Percentiles rank a stretch among this genome's conserved stretches.
Evolutionary conservation across 2,797 vertebrate species (phyloP).

Genomic region (Knipowitschia caucasica): DNA sequence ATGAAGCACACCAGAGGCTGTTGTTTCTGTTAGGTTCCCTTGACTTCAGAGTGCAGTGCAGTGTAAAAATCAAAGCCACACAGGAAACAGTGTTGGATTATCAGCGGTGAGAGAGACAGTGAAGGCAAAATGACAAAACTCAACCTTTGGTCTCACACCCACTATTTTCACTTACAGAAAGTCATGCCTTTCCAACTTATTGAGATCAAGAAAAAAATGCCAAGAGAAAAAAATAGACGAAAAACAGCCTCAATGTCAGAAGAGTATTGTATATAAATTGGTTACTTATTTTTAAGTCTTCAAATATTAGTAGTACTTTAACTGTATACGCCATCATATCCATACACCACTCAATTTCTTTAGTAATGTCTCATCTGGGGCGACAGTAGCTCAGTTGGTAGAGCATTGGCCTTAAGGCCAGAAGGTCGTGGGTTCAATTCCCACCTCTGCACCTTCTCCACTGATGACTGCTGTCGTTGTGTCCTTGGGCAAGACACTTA

Average conservation of each 20-base stretch:
- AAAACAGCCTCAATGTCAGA: neutral
- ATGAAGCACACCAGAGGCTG: constrained; percentile 4
- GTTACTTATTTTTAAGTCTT: no score
- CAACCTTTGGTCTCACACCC: neutral
- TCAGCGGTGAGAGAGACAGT: constrained; percentile 3
- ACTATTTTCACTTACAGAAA: neutral
- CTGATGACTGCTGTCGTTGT: no score
- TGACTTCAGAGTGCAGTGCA: constrained; percentile 1
- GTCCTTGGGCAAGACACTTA: no score
- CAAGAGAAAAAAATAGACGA: no score
- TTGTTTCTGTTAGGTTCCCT: neutral
- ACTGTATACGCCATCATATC: no score
- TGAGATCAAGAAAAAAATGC: neutral
- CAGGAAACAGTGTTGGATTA: neutral
- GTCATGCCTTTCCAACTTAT: neutral
- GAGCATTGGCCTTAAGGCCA: no score
- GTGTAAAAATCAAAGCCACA: constrained; percentile 7
- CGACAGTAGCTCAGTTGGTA: no score
- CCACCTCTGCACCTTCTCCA: no score
- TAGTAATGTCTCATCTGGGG: no score
- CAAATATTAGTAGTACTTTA: no score
- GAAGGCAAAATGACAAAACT: neutral
- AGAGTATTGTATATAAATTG: neutral
- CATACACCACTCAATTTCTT: no score
- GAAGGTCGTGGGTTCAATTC: no score